A percentile compares a stretch with the other conserved stretches of the same genome.
phyloP scores from a whole-genome alignment of 2,888 invertebrate species.

The Dynastes tityus region DNA sequence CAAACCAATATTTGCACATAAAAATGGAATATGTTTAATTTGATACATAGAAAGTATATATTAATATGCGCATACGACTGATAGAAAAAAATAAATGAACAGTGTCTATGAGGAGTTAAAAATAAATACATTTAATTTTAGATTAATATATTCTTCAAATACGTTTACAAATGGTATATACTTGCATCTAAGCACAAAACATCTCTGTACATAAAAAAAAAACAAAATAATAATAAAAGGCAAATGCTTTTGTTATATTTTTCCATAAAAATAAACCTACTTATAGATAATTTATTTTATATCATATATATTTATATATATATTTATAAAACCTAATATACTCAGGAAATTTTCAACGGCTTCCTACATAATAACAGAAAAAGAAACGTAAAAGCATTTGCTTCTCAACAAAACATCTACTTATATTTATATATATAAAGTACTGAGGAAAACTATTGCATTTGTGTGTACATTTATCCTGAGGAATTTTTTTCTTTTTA shows the following conservation, averaged over 20 bases:
- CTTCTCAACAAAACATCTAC: constrained; percentile 58
- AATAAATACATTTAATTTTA: constrained; percentile 40
- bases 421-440: constrained; percentile 57
- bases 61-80: too few species aligned
- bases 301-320: constrained; percentile 37
- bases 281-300: constrained; percentile 48
- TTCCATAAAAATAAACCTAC: constrained; percentile 51
- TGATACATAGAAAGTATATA: too few species aligned
- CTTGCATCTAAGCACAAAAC: constrained; percentile 68
- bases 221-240: constrained; percentile 60
- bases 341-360: constrained; percentile 43
- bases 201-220: constrained; percentile 66
- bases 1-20: too few species aligned
- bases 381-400: constrained; percentile 58
- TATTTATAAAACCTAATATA: constrained; percentile 47
- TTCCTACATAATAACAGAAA: constrained; percentile 53
- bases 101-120: neutral
- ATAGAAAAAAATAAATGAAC: neutral
- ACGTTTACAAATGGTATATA: constrained; percentile 69
- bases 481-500: constrained; percentile 65
- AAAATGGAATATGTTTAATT: too few species aligned
- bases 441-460: constrained; percentile 66
- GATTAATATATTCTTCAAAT: constrained; percentile 67
- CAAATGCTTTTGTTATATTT: constrained; percentile 59
- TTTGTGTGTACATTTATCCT: constrained; percentile 68